These are phyloP conservation scores for Drosophila fungiperda DNA, from an alignment of 2,888 invertebrate species.

Conservation along the genomic window DNA sequence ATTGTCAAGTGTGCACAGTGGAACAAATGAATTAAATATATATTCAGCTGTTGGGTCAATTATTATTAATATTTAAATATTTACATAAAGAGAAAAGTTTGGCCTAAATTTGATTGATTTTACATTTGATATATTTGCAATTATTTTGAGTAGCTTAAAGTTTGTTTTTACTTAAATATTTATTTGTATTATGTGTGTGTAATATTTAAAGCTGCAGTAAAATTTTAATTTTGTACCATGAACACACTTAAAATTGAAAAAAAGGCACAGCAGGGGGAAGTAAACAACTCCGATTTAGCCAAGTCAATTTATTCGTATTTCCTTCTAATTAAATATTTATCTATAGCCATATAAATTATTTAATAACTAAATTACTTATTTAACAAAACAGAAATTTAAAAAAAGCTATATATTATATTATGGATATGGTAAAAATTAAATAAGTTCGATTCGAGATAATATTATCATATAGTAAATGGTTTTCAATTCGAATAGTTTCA, in stretches of 20 bases:
- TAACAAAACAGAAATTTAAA: neutral
- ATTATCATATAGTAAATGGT: neutral
- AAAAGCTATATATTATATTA: neutral
- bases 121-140: neutral
- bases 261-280: neutral
- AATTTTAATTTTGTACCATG: too few species aligned
- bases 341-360: too few species aligned
- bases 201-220: too few species aligned
- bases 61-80: neutral
- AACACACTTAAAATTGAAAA: neutral
- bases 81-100: neutral
- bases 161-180: neutral
- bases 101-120: neutral
- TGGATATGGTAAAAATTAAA: neutral
- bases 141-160: neutral
- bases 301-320: neutral
- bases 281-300: neutral
- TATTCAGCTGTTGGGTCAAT: neutral
- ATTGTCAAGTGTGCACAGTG: slow-evolving; percentile 47
- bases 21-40: neutral
- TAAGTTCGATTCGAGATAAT: neutral
- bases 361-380: too few species aligned
- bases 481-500: neutral
- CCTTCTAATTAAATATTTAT: neutral
- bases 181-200: neutral